A percentile compares a stretch with the other conserved stretches of the same genome.
These are phyloP conservation scores for Cercopithecus petaurista DNA, from an alignment of 2,797 vertebrate genomes.

Conservation along the genomic window DNA sequence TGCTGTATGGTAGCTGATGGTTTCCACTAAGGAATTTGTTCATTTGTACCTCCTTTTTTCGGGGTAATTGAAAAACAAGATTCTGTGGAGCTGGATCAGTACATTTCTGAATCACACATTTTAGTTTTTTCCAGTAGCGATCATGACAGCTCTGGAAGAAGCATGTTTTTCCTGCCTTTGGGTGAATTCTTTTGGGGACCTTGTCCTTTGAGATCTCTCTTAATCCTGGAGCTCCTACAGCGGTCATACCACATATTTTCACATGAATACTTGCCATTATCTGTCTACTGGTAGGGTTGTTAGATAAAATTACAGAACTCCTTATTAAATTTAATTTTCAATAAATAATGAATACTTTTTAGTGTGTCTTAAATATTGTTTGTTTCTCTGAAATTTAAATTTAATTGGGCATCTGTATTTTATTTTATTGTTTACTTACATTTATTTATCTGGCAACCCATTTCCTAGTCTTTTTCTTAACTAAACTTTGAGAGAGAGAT, in stretches of 20 bases:
- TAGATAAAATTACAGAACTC: not conserved
- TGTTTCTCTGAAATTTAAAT: slow-evolving; percentile 42
- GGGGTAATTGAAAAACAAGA: not conserved
- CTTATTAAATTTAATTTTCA: not conserved
- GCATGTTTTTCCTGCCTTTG: not conserved
- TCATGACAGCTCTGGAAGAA: not conserved
- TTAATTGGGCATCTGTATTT: not conserved
- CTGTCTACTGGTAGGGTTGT: not conserved
- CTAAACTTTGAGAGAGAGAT: not conserved
- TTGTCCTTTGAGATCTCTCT: not conserved
- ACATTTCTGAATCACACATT: not conserved
- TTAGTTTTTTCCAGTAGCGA: not conserved
- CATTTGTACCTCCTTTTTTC: not conserved
- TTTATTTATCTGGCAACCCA: not conserved
- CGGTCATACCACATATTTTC: not conserved
- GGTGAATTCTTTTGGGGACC: not conserved
- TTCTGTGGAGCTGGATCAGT: not conserved
- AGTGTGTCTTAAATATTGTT: not conserved
- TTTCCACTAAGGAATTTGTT: not conserved
- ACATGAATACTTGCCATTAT: not conserved
- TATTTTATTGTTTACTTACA: not conserved
- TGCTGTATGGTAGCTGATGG: not conserved
- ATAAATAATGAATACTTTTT: not conserved
- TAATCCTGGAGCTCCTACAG: not conserved
- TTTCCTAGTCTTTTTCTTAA: not conserved